phyloP scores from a whole-genome alignment of 2,797 vertebrate genomes.

The Gambelia wislizenii region DNA sequence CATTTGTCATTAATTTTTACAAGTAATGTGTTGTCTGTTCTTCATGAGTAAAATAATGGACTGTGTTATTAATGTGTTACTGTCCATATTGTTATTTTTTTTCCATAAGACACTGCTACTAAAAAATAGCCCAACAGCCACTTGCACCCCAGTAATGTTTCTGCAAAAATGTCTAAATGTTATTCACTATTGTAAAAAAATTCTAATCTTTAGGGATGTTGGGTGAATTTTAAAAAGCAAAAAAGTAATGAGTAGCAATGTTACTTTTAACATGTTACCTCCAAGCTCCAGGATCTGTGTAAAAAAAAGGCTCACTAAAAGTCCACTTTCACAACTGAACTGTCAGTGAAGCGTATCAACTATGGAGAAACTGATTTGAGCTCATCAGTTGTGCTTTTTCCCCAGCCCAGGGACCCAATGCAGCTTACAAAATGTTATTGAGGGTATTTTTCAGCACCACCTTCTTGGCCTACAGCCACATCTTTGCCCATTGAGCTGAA shows the following conservation, averaged over 20 bases:
- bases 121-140: neutral
- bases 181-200: neutral
- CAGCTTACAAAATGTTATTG: no score
- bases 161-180: neutral
- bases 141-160: neutral
- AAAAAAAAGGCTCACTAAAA: neutral
- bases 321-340: neutral
- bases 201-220: no score
- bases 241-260: neutral
- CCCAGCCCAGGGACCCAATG: no score
- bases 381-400: neutral
- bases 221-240: neutral
- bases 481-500: no score
- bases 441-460: no score
- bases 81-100: neutral
- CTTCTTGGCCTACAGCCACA: no score
- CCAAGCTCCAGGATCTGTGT: neutral
- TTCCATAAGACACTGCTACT: neutral
- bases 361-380: neutral
- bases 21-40: neutral
- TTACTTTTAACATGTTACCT: neutral
- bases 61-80: neutral
- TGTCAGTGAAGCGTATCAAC: neutral
- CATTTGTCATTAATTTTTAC: no score
- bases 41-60: neutral